phyloP scores from a whole-genome alignment of 2,888 invertebrate genomes.

The Tyria jacobaeae region DNA sequence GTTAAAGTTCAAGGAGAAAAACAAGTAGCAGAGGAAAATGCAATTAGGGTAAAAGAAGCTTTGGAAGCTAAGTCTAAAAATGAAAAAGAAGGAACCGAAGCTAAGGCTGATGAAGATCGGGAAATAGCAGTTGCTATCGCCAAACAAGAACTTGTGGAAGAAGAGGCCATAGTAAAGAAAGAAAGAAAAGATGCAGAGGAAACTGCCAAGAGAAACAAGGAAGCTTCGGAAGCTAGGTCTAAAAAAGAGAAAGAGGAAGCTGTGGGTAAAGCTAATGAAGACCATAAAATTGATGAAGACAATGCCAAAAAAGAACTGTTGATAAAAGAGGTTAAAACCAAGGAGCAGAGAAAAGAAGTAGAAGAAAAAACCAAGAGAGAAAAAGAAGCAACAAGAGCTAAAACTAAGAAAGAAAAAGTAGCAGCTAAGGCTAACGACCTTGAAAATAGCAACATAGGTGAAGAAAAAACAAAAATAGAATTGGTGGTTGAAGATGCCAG shows the following conservation, averaged over 20 bases:
- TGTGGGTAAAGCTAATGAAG: no score
- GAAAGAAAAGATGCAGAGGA: no score
- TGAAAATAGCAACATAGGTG: conserved; percentile 23
- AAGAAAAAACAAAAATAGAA: conserved; percentile 2
- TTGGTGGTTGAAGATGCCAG: background rate
- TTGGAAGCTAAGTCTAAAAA: background rate
- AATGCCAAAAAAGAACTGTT: conserved; percentile 7
- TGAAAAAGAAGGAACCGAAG: conserved; percentile 11
- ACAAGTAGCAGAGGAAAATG: background rate
- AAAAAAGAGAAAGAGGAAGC: no score
- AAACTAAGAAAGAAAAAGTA: conserved; percentile 17
- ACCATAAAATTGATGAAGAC: no score
- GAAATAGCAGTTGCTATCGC: background rate
- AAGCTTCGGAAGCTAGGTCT: no score
- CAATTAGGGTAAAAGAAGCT: background rate
- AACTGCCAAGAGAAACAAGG: no score
- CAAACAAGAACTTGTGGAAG: background rate
- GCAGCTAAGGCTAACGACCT: background rate
- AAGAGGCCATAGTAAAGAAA: conserved; percentile 1
- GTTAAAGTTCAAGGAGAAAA: background rate
- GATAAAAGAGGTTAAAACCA: conserved; percentile 10
- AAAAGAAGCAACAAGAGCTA: no score
- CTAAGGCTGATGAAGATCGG: conserved; percentile 7
- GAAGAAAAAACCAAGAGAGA: conserved; percentile 20
- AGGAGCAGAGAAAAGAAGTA: conserved; percentile 15